Percentiles rank a stretch among this genome's conserved stretches.
Conservation (phyloP, 2,888 invertebrate species). For the Zele albiditarsus region DNA sequence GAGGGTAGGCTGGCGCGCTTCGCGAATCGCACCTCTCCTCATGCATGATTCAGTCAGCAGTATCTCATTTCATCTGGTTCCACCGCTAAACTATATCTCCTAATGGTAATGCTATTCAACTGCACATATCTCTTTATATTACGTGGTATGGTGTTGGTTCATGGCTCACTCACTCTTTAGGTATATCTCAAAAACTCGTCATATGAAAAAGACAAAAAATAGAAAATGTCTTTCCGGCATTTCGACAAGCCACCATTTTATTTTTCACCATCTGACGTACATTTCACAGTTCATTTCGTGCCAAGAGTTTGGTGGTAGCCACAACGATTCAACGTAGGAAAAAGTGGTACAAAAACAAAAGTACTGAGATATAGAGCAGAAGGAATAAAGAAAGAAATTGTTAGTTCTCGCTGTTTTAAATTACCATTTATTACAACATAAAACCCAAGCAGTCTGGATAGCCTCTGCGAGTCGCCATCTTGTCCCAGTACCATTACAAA, state of each 20-base stretch:
- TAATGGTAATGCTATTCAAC: slow-evolving; percentile 72
- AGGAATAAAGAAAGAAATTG: slow-evolving; percentile 73
- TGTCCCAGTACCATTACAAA: slow-evolving; percentile 58
- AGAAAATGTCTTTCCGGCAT: neutral
- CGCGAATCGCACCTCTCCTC: slow-evolving; percentile 69
- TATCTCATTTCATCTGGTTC: slow-evolving; percentile 72
- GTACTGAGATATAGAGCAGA: slow-evolving; percentile 43
- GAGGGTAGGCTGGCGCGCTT: slow-evolving; percentile 47
- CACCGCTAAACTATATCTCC: slow-evolving; percentile 72
- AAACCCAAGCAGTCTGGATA: slow-evolving; percentile 64
- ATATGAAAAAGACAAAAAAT: slow-evolving; percentile 22
- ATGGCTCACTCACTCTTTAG: slow-evolving; percentile 59
- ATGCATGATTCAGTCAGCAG: slow-evolving; percentile 73
- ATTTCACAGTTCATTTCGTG: slow-evolving; percentile 5
- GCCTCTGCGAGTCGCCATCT: slow-evolving; percentile 68
- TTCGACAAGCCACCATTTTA: slow-evolving; percentile 37
- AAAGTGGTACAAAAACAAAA: slow-evolving; percentile 11
- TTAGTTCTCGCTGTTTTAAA: slow-evolving; percentile 73
- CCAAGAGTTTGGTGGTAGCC: slow-evolving; percentile 23
- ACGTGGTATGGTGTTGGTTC: slow-evolving; percentile 65
- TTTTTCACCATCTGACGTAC: slow-evolving; percentile 24
- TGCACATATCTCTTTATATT: slow-evolving; percentile 72
- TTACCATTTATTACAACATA: slow-evolving; percentile 73
- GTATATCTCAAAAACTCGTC: slow-evolving; percentile 25
- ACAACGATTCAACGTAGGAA: neutral